Conservation (phyloP, 2,888 invertebrate species). For the Tetrapedia diversipes region DNA sequence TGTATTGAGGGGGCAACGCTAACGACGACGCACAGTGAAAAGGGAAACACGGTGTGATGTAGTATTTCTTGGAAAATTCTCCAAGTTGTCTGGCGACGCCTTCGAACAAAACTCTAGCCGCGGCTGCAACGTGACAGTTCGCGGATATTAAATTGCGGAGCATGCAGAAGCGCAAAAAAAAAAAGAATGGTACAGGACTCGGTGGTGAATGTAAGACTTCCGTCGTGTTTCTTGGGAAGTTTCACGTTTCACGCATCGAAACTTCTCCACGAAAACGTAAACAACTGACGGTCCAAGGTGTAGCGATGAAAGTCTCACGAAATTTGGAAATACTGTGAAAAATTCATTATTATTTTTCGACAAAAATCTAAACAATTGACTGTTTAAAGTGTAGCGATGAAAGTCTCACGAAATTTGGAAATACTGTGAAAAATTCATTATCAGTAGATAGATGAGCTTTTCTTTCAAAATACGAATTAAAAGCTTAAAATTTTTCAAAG, state of each 20-base stretch:
- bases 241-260: slow-evolving; percentile 71
- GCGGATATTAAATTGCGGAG: slow-evolving; percentile 62
- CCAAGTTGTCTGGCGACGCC: slow-evolving; percentile 55
- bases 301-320: too few relatives aligned
- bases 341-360: too few relatives aligned
- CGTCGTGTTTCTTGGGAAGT: slow-evolving; percentile 66
- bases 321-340: too few relatives aligned
- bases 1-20: slow-evolving; percentile 21
- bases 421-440: too few relatives aligned
- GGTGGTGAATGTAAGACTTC: slow-evolving; percentile 40
- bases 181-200: slow-evolving; percentile 33
- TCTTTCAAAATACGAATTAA: too few relatives aligned
- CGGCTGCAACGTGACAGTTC: slow-evolving; percentile 45
- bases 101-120: slow-evolving; percentile 43
- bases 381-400: too few relatives aligned
- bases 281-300: slow-evolving; percentile 67
- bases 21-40: slow-evolving; percentile 17
- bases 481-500: too few relatives aligned
- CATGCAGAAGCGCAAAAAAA: slow-evolving; percentile 43
- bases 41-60: too few relatives aligned
- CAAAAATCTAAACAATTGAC: too few relatives aligned
- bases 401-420: too few relatives aligned
- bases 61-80: too few relatives aligned
- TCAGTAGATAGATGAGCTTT: too few relatives aligned
- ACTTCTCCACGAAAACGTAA: slow-evolving; percentile 65